Percentiles rank a stretch among this genome's conserved stretches.
Evolutionary conservation across 37 sponge, comb jelly and placozoan species (phyloP).

Genomic region (Aplysina aerophoba): DNA sequence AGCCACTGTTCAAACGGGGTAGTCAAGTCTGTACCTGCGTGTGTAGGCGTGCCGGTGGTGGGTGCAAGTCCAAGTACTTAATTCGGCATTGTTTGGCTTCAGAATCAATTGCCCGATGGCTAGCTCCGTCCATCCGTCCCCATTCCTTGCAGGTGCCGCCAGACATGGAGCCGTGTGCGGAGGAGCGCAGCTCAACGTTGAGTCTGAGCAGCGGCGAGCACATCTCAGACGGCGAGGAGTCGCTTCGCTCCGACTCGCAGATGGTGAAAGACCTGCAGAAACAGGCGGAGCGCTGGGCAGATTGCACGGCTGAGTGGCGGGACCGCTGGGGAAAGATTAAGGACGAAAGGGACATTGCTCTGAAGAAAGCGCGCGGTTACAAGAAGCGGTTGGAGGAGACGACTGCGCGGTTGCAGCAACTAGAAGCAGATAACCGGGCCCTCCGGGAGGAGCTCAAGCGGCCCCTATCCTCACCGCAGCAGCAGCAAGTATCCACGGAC

Average conservation of each 20-base stretch:
- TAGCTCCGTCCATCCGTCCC: too few relatives aligned
- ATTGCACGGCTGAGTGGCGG: slow-evolving; percentile 28
- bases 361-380: slow-evolving; percentile 23
- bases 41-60: too few relatives aligned
- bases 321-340: slow-evolving; percentile 31
- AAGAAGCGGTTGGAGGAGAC: slow-evolving; percentile 12
- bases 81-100: too few relatives aligned
- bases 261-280: slow-evolving; percentile 8
- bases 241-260: slow-evolving; percentile 21
- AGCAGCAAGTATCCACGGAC: neutral
- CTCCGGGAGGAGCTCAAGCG: neutral
- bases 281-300: slow-evolving; percentile 24
- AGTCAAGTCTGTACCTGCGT: too few relatives aligned
- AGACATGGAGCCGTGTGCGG: neutral
- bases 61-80: too few relatives aligned
- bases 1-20: too few relatives aligned
- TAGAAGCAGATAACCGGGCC: neutral
- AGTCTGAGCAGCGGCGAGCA: slow-evolving; percentile 13
- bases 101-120: too few relatives aligned
- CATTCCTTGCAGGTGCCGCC: too few relatives aligned
- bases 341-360: neutral
- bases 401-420: neutral
- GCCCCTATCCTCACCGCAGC: too few relatives aligned
- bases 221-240: slow-evolving; percentile 25
- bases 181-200: neutral